Base-by-base conservation (phyloP, 2,797 vertebrate species). In the Pagetopsis macropterus region DNA sequence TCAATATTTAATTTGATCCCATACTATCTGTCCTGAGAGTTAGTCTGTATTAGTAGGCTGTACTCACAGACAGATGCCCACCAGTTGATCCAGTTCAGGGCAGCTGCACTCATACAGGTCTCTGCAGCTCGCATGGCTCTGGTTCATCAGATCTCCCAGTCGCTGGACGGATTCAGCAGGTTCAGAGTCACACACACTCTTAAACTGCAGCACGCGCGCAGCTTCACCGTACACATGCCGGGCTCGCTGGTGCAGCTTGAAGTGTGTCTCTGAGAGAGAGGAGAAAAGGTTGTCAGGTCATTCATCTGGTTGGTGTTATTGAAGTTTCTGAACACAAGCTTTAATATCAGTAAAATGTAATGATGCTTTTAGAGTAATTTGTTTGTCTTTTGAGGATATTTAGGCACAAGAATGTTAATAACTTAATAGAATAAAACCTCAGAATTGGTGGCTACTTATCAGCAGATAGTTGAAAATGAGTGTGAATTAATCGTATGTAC, bases 41-140 rank as follows among this genome's bases (percentile, higher is more conserved):
- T 13, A 50, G 57, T 56, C 23, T 51, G 5, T 23, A 4, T 64
- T 1, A 17, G 54, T 45, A 44, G 37, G 5, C 40, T 59, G 44
- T 27, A 88, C 91, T 90, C 75, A 99, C 97, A 96, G 94, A 82
- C 97, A 99, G 89, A 95, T 94, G 90, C 97, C 92, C 80, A 98
- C 97, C 92, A 99, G 95, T 71, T 94, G 95, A 93, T 99, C 96
- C 90, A 99, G 94, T 76, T 98, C 96, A 1, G 94, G 90, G 87
- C 98, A 98, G 96, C 98, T 99, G 94, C 97, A 99, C 76, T 99
- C 97, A 0, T 96, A 98, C 90, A 98, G 88, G 87, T 98, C 96
- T 86, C 92, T 95, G 94, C 98, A 99, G 95, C 98, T 99, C 45
- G 88, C 83, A 27, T 99, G 95, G 92, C 98, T 99, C 92, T 95